Evolutionary conservation across 2,888 invertebrate genomes (phyloP).

Genomic region (Noctua janthe): DNA sequence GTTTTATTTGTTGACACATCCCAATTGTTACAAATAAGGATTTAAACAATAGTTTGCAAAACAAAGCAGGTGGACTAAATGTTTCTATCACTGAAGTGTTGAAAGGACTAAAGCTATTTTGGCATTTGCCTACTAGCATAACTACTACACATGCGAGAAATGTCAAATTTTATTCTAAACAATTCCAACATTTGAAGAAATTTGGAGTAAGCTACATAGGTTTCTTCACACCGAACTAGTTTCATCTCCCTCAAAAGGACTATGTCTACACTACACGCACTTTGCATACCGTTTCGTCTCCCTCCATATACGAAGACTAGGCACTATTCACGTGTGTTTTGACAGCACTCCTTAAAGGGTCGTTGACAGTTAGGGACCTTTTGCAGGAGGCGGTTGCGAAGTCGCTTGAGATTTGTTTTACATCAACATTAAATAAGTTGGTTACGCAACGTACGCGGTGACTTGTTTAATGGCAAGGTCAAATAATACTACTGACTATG

Average conservation of each 20-base stretch:
- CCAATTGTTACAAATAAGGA: neutral
- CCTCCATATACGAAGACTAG: slow-evolving; percentile 22
- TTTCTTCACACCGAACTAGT: neutral
- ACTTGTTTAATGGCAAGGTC: slow-evolving; percentile 37
- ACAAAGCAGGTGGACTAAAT: neutral
- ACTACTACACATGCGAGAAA: neutral
- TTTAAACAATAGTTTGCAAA: neutral
- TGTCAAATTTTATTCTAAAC: neutral
- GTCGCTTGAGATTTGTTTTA: slow-evolving; percentile 41
- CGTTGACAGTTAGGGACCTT: slow-evolving; percentile 18
- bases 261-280: neutral
- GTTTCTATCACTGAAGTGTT: neutral
- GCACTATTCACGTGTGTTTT: slow-evolving; percentile 15
- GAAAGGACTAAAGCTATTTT: neutral
- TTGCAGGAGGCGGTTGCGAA: slow-evolving; percentile 25
- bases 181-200: neutral
- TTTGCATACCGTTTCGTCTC: slow-evolving; percentile 43
- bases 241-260: neutral
- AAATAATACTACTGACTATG: neutral
- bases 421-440: slow-evolving; percentile 60
- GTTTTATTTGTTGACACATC: slow-evolving; percentile 14
- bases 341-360: slow-evolving; percentile 11
- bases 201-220: neutral
- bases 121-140: neutral
- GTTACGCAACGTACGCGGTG: slow-evolving; percentile 45